Base-by-base conservation (phyloP, 2,888 invertebrate genomes). In the Xylota segnis region DNA sequence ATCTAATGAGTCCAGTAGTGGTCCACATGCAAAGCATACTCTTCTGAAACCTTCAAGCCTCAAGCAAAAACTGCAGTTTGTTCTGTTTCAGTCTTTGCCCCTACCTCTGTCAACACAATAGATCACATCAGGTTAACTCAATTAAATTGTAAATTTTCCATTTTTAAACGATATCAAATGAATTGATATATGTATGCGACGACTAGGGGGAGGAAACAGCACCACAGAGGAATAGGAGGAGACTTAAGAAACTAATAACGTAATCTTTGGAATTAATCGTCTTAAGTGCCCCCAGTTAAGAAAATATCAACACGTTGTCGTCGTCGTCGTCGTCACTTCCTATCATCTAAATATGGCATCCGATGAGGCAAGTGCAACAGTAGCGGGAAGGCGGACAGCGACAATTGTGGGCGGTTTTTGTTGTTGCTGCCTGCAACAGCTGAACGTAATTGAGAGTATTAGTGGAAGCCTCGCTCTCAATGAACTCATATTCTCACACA, bases 401-500 rank as follows among this genome's bases (percentile, higher is more conserved):
- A 29, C 58, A 66, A 59, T 68, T 71, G 71, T 79, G 16, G 71
- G 71, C 78, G 71, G 40, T 27, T n/a, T n/a, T n/a, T 23, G 23
- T 40, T 56, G 50, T 47, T 47, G 50, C n/a, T 59, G 77, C 34
- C 52, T 59, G 34, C 27, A 72, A 47, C 78, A 54, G 56, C 65
- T 75, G 71, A 66, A 43, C 27, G 40, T 74, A 70, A 78, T 79
- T 79, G 74, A 70, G 70, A 71, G 56, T 34, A 74, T 68, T 18
- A 54, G 75, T 66, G 37, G 75, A 65, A 84, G 75, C 75, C 79
- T 81, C 79, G 83, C 66, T 79, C 70, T 74, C 83, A 79, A 79
- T 76, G 65, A 84, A 79, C 71, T 84, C 65, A 84, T 81, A 74
- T 79, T 84, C 81, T n/a, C n/a, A n/a, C 84, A 81, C 79, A 84